Evolutionary conservation across 1,140 invertebrate species (phyloP).

Genomic region (Temnothorax longispinosus): DNA sequence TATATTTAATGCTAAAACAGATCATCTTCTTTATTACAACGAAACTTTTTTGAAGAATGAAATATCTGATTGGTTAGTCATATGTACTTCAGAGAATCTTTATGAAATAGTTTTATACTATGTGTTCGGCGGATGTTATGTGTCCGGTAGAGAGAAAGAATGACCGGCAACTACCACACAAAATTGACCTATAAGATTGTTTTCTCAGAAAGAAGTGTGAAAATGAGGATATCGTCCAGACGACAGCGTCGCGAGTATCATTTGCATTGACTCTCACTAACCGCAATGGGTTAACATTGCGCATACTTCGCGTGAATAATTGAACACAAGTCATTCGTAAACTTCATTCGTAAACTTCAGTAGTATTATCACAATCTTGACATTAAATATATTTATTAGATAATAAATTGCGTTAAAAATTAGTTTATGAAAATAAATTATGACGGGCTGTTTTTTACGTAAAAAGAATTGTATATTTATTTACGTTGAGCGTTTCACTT

Average conservation of each 20-base stretch:
- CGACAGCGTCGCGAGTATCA: background rate
- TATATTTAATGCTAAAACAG: background rate
- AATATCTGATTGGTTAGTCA: background rate
- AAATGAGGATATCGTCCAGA: slow-evolving; percentile 56
- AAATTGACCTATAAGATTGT: background rate
- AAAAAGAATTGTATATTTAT: no score
- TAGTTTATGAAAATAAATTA: background rate
- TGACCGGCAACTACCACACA: background rate
- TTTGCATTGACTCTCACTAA: slow-evolving; percentile 38
- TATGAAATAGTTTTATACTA: slow-evolving; percentile 17
- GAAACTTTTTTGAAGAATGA: background rate
- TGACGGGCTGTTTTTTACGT: no score
- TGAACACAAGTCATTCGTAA: background rate
- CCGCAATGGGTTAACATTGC: background rate
- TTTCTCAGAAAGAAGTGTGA: slow-evolving; percentile 43
- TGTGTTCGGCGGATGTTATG: background rate
- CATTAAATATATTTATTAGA: background rate
- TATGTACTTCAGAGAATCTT: slow-evolving; percentile 33
- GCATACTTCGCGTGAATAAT: slow-evolving; percentile 30
- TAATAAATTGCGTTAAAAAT: background rate
- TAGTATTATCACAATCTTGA: background rate
- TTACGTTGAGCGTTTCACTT: no score
- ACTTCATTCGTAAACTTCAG: background rate
- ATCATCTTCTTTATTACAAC: background rate
- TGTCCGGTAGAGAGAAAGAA: background rate